A percentile compares a stretch with the other conserved stretches of the same genome.
Conservation (phyloP, 2,888 invertebrate genomes). For the Ichneumon xanthorius region DNA sequence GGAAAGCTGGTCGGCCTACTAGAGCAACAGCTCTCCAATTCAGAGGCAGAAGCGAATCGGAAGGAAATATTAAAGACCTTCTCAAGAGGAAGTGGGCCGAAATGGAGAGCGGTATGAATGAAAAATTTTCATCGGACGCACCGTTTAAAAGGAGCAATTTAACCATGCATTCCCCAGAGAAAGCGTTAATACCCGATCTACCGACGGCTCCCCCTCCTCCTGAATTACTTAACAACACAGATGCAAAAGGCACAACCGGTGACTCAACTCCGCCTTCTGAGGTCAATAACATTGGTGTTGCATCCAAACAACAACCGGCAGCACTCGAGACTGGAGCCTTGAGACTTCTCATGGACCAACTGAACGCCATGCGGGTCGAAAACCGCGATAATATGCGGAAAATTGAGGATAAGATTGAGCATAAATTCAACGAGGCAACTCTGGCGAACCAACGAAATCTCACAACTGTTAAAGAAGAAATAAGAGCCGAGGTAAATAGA, state of each 20-base stretch:
- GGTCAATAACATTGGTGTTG: not conserved
- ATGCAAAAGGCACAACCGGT: not conserved
- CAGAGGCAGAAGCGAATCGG: conserved; percentile 30
- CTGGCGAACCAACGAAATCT: not conserved
- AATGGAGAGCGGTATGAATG: not conserved
- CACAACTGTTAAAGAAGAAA: not conserved
- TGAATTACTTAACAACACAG: not conserved
- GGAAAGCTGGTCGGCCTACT: not conserved
- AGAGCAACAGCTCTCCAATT: not conserved
- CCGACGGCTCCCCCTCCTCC: not conserved
- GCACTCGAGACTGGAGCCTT: not conserved
- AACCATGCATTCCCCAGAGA: not conserved
- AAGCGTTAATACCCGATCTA: not conserved
- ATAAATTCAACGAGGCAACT: conserved; percentile 8
- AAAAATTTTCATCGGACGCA: conserved; percentile 1
- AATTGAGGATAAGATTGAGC: conserved; percentile 14
- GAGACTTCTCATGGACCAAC: not conserved
- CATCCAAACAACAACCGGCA: not conserved
- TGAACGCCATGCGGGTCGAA: conserved; percentile 3
- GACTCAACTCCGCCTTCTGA: not conserved
- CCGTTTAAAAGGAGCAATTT: conserved; percentile 13
- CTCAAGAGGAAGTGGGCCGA: conserved; percentile 21
- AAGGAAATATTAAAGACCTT: not conserved
- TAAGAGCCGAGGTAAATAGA: conserved; percentile 3
- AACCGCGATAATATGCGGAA: conserved; percentile 5